These are phyloP conservation scores for Chiloscyllium punctatum DNA, from an alignment of 2,797 vertebrate species.

Conservation along the genomic window DNA sequence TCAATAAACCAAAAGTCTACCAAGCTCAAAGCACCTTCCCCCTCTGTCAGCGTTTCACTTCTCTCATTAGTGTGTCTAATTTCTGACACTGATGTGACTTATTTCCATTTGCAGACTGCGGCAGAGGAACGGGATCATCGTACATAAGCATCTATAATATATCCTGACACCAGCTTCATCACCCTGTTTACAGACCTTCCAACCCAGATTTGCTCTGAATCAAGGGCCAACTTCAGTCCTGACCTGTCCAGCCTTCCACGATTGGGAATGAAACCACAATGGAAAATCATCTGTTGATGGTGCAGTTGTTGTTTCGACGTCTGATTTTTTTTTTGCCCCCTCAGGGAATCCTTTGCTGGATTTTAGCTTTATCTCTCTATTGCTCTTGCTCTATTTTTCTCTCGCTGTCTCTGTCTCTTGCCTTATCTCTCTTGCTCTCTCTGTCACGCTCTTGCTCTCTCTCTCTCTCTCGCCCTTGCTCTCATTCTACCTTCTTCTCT, in stretches of 20 bases:
- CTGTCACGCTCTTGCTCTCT: neutral
- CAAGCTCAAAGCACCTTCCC: neutral
- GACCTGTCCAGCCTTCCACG: neutral
- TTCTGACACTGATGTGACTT: neutral
- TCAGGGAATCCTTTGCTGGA: neutral
- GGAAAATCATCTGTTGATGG: neutral
- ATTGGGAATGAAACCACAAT: neutral
- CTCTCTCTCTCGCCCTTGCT: neutral
- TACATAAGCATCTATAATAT: constrained; percentile 74
- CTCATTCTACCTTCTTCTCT: too few species aligned
- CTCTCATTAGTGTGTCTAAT: neutral
- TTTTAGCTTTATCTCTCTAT: neutral
- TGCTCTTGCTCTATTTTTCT: neutral
- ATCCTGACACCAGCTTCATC: neutral
- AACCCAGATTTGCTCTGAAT: neutral
- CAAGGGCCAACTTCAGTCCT: neutral
- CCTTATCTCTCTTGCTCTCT: too few species aligned
- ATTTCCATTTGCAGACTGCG: constrained; percentile 55
- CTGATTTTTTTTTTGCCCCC: neutral
- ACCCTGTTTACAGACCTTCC: neutral
- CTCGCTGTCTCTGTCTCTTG: neutral
- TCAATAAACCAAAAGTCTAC: neutral
- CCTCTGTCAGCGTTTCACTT: neutral
- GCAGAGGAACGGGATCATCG: constrained; percentile 74
- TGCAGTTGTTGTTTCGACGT: neutral